These are phyloP conservation scores for Himalopsyche kuldschensis DNA, from an alignment of 2,888 invertebrate species.

Conservation along the genomic window DNA sequence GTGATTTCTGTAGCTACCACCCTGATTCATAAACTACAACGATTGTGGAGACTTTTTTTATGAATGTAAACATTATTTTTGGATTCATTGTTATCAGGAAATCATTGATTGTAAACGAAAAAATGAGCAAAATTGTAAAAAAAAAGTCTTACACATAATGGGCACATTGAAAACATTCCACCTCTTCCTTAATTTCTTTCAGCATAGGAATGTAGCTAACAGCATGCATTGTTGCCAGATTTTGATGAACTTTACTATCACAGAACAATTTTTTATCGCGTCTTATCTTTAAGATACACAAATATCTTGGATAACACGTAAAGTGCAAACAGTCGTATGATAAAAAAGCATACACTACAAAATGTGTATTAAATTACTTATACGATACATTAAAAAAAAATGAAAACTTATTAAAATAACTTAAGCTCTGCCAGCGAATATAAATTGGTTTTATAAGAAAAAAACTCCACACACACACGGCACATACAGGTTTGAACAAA, in stretches of 20 bases:
- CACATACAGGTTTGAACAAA: neutral
- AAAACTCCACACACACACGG: neutral
- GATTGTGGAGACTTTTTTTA: too few relatives aligned
- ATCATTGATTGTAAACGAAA: neutral
- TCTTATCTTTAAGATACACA: constrained; percentile 3
- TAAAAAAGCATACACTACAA: neutral
- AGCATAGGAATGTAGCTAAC: constrained; percentile 33
- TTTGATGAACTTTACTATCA: constrained; percentile 14
- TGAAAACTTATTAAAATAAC: neutral
- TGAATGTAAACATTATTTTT: too few relatives aligned
- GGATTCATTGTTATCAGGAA: too few relatives aligned
- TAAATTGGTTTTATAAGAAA: neutral
- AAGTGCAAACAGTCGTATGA: constrained; percentile 8
- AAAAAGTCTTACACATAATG: constrained; percentile 25
- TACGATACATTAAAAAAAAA: neutral
- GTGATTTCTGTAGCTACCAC: too few relatives aligned
- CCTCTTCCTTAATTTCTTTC: constrained; percentile 32
- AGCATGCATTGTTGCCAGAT: constrained; percentile 29
- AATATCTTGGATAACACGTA: constrained; percentile 12
- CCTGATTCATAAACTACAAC: too few relatives aligned
- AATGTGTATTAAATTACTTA: neutral
- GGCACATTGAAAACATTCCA: constrained; percentile 24
- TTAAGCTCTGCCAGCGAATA: neutral
- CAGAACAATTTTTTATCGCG: constrained; percentile 10
- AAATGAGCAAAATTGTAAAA: neutral